phyloP scores from a whole-genome alignment of 1,140 invertebrate species.

The Metopolophium dirhodum region DNA sequence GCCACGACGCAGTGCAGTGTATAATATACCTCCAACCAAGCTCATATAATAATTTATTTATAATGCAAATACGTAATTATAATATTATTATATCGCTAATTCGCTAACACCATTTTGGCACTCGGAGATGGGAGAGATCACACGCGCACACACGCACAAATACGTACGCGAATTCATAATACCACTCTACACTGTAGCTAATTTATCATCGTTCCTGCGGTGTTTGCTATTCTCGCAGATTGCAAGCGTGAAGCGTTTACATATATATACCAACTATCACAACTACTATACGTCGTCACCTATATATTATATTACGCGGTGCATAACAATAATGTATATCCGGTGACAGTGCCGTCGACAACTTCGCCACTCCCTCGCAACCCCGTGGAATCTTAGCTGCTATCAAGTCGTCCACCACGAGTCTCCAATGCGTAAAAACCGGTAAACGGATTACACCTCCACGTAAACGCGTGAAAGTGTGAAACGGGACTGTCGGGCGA shows the following conservation, averaged over 20 bases:
- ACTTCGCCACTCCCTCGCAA: no score
- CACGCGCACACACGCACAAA: background rate
- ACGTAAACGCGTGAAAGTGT: background rate
- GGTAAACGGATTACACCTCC: background rate
- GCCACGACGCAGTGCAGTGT: background rate
- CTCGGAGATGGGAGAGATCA: background rate
- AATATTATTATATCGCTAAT: background rate
- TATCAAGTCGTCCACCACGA: background rate
- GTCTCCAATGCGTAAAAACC: background rate
- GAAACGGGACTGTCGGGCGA: background rate
- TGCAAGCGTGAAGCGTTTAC: background rate
- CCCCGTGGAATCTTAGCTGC: background rate
- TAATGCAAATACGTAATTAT: background rate
- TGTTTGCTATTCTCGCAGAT: background rate
- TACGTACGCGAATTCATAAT: background rate
- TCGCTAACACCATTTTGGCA: background rate
- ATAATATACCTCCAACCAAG: background rate
- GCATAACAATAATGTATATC: conserved; percentile 9
- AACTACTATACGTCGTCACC: background rate
- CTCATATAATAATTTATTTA: background rate
- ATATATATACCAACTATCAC: background rate
- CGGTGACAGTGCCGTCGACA: no score
- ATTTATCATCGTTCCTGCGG: background rate
- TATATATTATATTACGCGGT: background rate
- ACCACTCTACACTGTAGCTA: background rate